Evolutionary conservation across 2,113 vertebrate genomes (phyloP).

Genomic region (Chelonoidis abingdonii): DNA sequence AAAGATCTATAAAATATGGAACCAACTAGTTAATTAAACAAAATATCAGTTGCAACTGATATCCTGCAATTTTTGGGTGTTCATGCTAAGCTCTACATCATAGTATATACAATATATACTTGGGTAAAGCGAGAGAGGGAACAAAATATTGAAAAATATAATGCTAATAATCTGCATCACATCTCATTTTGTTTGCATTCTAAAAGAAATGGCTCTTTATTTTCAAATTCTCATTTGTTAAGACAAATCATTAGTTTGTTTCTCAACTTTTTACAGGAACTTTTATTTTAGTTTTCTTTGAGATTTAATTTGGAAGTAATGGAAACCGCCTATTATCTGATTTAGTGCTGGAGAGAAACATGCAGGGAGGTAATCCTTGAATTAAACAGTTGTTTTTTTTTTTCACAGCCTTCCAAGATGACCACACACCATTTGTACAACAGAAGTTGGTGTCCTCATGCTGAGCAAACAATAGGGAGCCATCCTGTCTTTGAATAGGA

Average conservation of each 20-base stretch:
- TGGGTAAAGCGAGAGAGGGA: constrained; percentile 42
- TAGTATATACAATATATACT: constrained; percentile 45
- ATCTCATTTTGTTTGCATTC: constrained; percentile 46
- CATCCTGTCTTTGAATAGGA: constrained; percentile 99
- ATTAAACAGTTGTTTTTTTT: constrained; percentile 94
- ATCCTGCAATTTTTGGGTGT: constrained; percentile 22
- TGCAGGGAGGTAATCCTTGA: constrained; percentile 99
- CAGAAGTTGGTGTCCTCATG: constrained; percentile 96
- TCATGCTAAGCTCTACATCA: constrained; percentile 8
- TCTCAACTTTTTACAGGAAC: constrained; percentile 67
- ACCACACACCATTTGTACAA: constrained; percentile 95
- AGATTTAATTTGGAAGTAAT: constrained; percentile 91
- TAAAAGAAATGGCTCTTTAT: constrained; percentile 65
- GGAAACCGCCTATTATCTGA: constrained; percentile 99
- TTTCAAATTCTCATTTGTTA: constrained; percentile 52
- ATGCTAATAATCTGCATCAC: constrained; percentile 1
- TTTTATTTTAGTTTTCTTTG: constrained; percentile 64
- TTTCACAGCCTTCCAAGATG: constrained; percentile 89
- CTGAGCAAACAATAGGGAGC: constrained; percentile 98
- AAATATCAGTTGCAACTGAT: constrained; percentile 24
- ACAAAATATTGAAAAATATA: constrained; percentile 20
- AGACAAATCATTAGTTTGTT: constrained; percentile 47
- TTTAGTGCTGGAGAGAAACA: constrained; percentile 93
- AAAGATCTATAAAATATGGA: constrained; percentile 15
- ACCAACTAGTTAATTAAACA: constrained; percentile 40